Evolutionary conservation across 2,797 vertebrate genomes (phyloP), one percentile per base, ranked within the genome.

Genomic region (Rhinella marina): DNA sequence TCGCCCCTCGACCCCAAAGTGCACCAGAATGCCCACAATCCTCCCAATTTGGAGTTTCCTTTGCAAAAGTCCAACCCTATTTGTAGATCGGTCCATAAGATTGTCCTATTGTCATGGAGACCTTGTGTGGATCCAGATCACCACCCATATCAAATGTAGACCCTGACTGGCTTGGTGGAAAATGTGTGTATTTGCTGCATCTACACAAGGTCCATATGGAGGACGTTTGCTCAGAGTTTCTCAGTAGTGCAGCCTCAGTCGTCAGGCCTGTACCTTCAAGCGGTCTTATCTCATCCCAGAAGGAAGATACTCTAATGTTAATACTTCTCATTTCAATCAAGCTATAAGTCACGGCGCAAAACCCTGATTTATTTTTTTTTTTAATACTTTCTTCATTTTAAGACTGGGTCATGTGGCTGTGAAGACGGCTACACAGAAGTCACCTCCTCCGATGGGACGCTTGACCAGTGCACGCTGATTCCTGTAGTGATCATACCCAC

Each of bases 351-450:
- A 41, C 7, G 41, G 41, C 11, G 25, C 29, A 41, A 41, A 41
- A 48, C 48, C 9, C 8, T 17, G 13, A 72, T 27, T 25, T 14
- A 23, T 73, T 21, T 8, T 9, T 5, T 41, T 32, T 29, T 14
- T 17, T 32, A 4, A 25, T 29, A 14, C 41, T 11, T 81, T 81
- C 92, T 84, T 92, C 88, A 82, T 82, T 90, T 86, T 87, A 92
- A 99, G 98, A 96, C 94, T 0, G 96, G 93, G 19, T 79, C 93
- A 0, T 99, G 98, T 92, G 94, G 91, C 92, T 99, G 98, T 91
- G 97, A 99, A 93, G 97, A 98, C 0, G 98, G 98, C 57, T 99
- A 96, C 94, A 98, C 98, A 0, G 98, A 99, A 94, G 96, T 98
- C 78, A 94, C 97, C 94, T 96, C 97, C 12, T 93, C 96, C 0